These are phyloP conservation scores for Siniperca obscura DNA, from an alignment of 2,797 vertebrate species.

Conservation along the genomic window DNA sequence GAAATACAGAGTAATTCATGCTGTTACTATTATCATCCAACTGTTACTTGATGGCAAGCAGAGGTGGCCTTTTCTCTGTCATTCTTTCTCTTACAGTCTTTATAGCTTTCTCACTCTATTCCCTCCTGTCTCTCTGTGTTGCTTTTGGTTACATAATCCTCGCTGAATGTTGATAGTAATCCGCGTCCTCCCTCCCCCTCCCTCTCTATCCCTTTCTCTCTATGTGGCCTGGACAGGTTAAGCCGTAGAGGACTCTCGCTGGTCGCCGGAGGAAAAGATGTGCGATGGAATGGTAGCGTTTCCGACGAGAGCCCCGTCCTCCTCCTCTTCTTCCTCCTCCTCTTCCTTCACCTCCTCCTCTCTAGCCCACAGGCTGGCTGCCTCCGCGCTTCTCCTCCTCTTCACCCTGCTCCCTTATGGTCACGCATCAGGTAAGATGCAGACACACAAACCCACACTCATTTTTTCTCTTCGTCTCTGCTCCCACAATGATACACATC, in stretches of 20 bases:
- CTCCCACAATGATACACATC: slow-evolving; percentile 38
- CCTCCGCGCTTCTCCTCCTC: slow-evolving; percentile 80
- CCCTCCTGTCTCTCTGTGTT: slow-evolving; percentile 62
- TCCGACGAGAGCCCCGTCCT: slow-evolving; percentile 80
- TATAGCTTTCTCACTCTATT: slow-evolving; percentile 35
- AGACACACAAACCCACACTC: slow-evolving; percentile 23
- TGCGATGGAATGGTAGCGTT: slow-evolving; percentile 87
- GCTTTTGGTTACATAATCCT: slow-evolving; percentile 79
- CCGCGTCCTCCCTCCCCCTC: slow-evolving; percentile 42
- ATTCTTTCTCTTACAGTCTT: slow-evolving; percentile 21
- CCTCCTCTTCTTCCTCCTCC: slow-evolving; percentile 52
- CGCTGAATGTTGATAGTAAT: slow-evolving; percentile 77
- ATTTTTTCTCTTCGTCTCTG: neutral
- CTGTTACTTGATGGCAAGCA: slow-evolving; percentile 38
- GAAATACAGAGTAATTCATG: slow-evolving; percentile 30
- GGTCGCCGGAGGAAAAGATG: slow-evolving; percentile 85
- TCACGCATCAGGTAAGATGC: slow-evolving; percentile 84
- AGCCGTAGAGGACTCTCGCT: slow-evolving; percentile 80
- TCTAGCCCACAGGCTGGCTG: slow-evolving; percentile 80
- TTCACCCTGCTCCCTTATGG: slow-evolving; percentile 80
- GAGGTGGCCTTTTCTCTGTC: slow-evolving; percentile 26
- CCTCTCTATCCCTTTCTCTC: slow-evolving; percentile 44
- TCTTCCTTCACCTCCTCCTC: slow-evolving; percentile 58
- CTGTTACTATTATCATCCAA: slow-evolving; percentile 31
- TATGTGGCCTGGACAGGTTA: slow-evolving; percentile 79